Percentiles rank a stretch among this genome's conserved stretches.
Conservation (phyloP, 2,797 vertebrate species). For the Enteromius argenteus region DNA sequence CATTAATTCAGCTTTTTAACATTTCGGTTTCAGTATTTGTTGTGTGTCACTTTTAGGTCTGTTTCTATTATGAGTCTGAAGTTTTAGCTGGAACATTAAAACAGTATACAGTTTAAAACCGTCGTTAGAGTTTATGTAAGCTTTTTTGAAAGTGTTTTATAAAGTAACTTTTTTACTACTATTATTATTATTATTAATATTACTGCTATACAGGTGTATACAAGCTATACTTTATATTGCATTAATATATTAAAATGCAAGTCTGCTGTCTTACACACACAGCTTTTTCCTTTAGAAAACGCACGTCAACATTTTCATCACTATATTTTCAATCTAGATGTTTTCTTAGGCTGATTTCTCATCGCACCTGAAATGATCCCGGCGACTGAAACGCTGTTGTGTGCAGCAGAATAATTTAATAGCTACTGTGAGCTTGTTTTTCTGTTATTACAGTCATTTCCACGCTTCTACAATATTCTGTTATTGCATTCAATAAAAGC, state of each 20-base stretch:
- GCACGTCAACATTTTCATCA: neutral
- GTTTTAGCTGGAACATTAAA: neutral
- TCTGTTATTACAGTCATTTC: conserved; percentile 18
- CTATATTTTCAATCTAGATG: neutral
- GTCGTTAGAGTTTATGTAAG: neutral
- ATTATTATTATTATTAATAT: neutral
- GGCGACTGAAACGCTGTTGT: neutral
- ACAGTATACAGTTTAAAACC: neutral
- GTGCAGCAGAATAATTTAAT: neutral
- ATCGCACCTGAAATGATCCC: neutral
- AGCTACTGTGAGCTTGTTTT: conserved; percentile 1
- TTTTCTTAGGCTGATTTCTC: neutral
- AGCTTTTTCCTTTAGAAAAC: neutral
- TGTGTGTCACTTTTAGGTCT: neutral
- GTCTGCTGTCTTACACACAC: neutral
- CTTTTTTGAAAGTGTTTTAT: neutral
- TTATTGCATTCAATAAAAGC: conserved; percentile 17
- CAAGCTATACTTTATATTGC: neutral
- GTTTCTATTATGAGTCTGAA: neutral
- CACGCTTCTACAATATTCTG: neutral
- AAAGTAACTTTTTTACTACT: neutral
- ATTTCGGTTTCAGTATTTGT: neutral
- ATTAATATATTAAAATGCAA: neutral
- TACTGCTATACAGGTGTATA: neutral
- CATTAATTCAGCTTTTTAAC: neutral